Conservation (phyloP, 2,888 invertebrate species). For the Macrophya alboannulata region DNA sequence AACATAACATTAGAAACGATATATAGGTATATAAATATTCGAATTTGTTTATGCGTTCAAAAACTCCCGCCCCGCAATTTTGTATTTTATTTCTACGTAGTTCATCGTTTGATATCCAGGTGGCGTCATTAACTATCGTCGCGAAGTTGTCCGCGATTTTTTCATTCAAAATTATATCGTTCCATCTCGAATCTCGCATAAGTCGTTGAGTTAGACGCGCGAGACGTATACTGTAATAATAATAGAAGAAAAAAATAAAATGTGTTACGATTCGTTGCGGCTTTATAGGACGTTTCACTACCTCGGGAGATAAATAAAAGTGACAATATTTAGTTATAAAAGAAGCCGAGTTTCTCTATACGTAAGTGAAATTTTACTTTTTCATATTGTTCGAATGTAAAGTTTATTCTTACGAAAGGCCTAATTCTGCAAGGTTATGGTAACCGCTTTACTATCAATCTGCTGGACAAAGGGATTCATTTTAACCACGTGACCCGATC, state of each 20-base stretch:
- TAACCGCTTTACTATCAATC: neutral
- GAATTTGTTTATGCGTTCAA: neutral
- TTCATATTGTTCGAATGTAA: neutral
- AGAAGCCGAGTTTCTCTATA: neutral
- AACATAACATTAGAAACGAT: too few relatives aligned
- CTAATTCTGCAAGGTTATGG: neutral
- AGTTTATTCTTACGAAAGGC: neutral
- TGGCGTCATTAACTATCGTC: neutral
- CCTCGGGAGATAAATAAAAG: neutral
- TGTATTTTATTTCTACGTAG: neutral
- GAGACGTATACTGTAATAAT: neutral
- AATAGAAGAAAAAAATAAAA: neutral
- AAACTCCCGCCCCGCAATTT: neutral
- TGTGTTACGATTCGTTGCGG: neutral
- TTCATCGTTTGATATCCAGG: neutral
- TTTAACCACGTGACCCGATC: neutral
- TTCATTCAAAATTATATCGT: neutral
- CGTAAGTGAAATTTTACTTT: neutral
- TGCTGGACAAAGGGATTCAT: conserved; percentile 4
- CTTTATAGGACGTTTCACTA: neutral
- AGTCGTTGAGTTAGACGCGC: neutral
- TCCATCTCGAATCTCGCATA: neutral
- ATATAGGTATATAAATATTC: too few relatives aligned
- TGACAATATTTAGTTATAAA: neutral
- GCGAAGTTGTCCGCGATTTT: neutral